Conservation (phyloP, 2,888 invertebrate species). For the Epinotia bilunana region DNA sequence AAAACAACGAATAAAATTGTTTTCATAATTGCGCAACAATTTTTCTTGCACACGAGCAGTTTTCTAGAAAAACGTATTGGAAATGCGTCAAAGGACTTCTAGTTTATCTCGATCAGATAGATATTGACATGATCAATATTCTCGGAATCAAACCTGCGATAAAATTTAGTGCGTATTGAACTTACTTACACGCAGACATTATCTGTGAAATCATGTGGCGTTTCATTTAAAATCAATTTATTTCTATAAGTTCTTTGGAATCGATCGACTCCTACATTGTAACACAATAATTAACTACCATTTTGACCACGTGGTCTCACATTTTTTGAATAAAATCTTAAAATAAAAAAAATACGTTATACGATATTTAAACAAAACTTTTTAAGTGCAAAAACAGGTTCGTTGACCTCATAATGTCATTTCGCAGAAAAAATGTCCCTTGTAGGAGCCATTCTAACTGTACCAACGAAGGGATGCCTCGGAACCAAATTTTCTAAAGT, state of each 20-base stretch:
- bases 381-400: constrained; percentile 55
- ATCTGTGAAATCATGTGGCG: neutral
- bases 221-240: neutral
- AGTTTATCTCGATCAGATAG: constrained; percentile 38
- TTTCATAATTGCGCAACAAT: constrained; percentile 28
- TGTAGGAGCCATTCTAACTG: constrained; percentile 51
- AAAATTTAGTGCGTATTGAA: neutral
- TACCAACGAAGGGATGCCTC: constrained; percentile 45
- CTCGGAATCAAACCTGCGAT: constrained; percentile 2
- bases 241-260: neutral
- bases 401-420: constrained; percentile 59
- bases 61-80: constrained; percentile 19
- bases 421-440: constrained; percentile 62
- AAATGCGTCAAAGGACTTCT: constrained; percentile 28
- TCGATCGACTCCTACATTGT: neutral
- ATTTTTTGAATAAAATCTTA: neutral
- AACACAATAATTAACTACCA: no score
- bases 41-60: constrained; percentile 18
- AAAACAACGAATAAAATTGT: constrained; percentile 21
- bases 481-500: neutral
- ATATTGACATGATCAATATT: constrained; percentile 36
- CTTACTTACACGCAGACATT: neutral
- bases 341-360: neutral
- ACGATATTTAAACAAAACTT: constrained; percentile 6
- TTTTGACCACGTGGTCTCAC: neutral